A percentile compares a stretch with the other conserved stretches of the same genome.
phyloP scores from a whole-genome alignment of 2,888 invertebrate species.

The Lacanobia wlatinum region DNA sequence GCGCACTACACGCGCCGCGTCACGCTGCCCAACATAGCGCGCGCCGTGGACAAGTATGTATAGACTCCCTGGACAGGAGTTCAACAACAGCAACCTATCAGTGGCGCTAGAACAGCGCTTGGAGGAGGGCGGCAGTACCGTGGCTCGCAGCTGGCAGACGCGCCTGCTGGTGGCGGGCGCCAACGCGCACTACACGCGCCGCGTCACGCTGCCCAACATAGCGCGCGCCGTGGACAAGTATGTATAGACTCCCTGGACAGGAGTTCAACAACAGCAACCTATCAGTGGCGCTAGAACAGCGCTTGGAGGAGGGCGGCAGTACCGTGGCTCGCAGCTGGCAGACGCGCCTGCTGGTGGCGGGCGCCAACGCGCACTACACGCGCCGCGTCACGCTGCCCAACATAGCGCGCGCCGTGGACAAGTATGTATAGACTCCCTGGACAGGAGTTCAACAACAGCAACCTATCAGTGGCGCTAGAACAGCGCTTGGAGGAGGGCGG shows the following conservation, averaged over 20 bases:
- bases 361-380: slow-evolving; percentile 97
- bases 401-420: slow-evolving; percentile 92
- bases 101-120: slow-evolving; percentile 85
- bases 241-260: slow-evolving; percentile 64
- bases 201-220: slow-evolving; percentile 93
- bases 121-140: slow-evolving; percentile 86
- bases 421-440: slow-evolving; percentile 69
- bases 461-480: slow-evolving; percentile 85
- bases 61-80: slow-evolving; percentile 74
- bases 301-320: slow-evolving; percentile 87
- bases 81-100: slow-evolving; percentile 85
- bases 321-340: slow-evolving; percentile 92
- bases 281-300: slow-evolving; percentile 86
- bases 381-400: slow-evolving; percentile 93
- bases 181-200: slow-evolving; percentile 96
- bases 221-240: slow-evolving; percentile 92
- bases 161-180: slow-evolving; percentile 93
- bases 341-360: slow-evolving; percentile 95
- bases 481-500: slow-evolving; percentile 80
- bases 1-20: slow-evolving; percentile 95
- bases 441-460: slow-evolving; percentile 86
- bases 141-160: slow-evolving; percentile 93
- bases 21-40: slow-evolving; percentile 93
- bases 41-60: slow-evolving; percentile 90
- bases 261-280: slow-evolving; percentile 85